A percentile compares a stretch with the other conserved stretches of the same genome.
These are phyloP conservation scores for Delia radicum DNA, from an alignment of 1,140 invertebrate genomes.

Conservation along the genomic window DNA sequence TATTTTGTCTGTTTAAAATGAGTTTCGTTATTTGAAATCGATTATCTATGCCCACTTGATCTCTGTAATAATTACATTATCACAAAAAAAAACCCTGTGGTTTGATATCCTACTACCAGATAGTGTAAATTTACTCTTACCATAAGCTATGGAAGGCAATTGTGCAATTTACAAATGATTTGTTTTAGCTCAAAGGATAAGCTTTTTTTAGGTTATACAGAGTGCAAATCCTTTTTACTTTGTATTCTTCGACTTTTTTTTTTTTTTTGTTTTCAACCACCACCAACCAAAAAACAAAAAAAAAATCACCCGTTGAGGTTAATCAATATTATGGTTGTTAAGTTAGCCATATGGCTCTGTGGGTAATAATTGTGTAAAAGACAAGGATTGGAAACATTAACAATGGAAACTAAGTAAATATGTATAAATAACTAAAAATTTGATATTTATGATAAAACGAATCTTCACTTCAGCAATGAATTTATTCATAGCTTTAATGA, in stretches of 20 bases:
- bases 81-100: neutral
- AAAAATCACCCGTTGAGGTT: neutral
- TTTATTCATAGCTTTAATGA: too few relatives aligned
- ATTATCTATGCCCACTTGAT: conserved; percentile 50
- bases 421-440: too few relatives aligned
- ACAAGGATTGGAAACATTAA: neutral
- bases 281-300: too few relatives aligned
- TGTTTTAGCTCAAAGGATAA: neutral
- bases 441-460: too few relatives aligned
- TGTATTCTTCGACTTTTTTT: neutral
- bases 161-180: neutral
- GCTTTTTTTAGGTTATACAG: neutral
- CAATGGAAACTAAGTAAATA: too few relatives aligned
- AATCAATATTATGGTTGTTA: conserved; percentile 5
- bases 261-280: neutral
- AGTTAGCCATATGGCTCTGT: neutral
- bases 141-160: neutral
- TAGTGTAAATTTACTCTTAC: neutral
- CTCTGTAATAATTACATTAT: conserved; percentile 44
- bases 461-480: too few relatives aligned
- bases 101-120: neutral
- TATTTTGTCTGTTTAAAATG: neutral
- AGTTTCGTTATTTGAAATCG: conserved; percentile 33
- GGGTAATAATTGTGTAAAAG: neutral
- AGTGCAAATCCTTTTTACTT: neutral